A percentile compares a stretch with the other conserved stretches of the same genome.
phyloP scores from a whole-genome alignment of 2,797 vertebrate species.

The Bovichtus diacanthus region DNA sequence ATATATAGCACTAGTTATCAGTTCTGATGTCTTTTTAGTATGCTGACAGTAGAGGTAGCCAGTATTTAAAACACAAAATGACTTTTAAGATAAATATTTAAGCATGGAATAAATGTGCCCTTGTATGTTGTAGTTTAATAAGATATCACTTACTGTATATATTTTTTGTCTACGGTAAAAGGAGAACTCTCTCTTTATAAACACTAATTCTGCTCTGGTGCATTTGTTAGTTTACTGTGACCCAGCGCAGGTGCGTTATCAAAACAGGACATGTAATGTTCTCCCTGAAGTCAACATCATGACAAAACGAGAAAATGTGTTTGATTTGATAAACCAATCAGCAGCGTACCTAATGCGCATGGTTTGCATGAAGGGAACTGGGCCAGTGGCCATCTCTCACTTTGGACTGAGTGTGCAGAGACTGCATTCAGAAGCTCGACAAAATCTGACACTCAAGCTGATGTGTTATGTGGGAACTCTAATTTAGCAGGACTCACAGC shows the following conservation, averaged over 20 bases:
- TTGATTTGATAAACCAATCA: conserved; percentile 42
- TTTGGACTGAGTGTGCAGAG: not conserved
- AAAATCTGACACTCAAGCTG: conserved; percentile 16
- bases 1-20: not conserved
- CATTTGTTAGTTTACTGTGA: not conserved
- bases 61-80: not conserved
- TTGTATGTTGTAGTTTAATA: not conserved
- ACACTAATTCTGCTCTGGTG: not conserved
- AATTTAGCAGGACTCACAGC: conserved; percentile 22
- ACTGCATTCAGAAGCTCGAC: conserved; percentile 11
- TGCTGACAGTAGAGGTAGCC: not conserved
- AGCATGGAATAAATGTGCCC: not conserved
- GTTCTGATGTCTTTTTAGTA: not conserved
- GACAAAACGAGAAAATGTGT: conserved; percentile 15
- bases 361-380: conserved; percentile 17
- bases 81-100: not conserved
- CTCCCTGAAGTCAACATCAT: conserved; percentile 1
- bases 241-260: not conserved
- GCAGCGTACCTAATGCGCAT: conserved; percentile 16
- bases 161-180: too few species aligned
- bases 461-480: conserved; percentile 25
- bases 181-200: not conserved
- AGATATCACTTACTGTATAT: not conserved
- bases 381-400: not conserved
- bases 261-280: conserved; percentile 24